These are phyloP conservation scores for Agriopis leucophaearia DNA, from an alignment of 2,888 invertebrate genomes.

Conservation along the genomic window DNA sequence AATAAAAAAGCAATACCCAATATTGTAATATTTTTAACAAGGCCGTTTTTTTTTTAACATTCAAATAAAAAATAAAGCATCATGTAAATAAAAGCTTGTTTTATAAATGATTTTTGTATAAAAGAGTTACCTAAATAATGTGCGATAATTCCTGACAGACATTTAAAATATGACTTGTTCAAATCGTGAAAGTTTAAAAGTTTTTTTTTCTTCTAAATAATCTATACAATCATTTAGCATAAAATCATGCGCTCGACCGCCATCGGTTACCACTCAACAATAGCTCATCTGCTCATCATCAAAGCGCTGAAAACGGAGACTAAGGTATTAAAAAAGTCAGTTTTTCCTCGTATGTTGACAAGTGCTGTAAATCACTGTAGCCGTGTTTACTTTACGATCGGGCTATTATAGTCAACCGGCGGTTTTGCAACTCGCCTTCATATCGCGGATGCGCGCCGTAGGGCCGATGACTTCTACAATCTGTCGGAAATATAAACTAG, in stretches of 20 bases:
- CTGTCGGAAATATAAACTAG: neutral
- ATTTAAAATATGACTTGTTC: no score
- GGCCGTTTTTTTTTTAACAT: no score
- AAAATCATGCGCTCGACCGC: constrained; percentile 39
- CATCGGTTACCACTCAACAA: constrained; percentile 59
- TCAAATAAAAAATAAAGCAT: no score
- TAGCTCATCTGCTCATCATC: constrained; percentile 64
- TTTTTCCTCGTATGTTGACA: constrained; percentile 78
- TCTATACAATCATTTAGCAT: no score
- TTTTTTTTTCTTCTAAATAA: no score
- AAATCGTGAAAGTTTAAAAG: no score
- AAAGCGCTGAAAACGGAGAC: constrained; percentile 73
- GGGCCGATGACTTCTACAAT: neutral
- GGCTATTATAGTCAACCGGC: constrained; percentile 80
- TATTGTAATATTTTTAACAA: no score
- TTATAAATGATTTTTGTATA: no score
- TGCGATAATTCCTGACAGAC: no score
- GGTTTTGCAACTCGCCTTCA: constrained; percentile 78
- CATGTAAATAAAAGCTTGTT: no score
- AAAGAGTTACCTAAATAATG: no score
- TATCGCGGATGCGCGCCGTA: constrained; percentile 57
- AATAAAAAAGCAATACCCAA: no score
- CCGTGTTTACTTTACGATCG: constrained; percentile 82
- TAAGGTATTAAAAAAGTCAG: constrained; percentile 76
- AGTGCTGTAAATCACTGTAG: constrained; percentile 76